Evolutionary conservation across 2,888 invertebrate species (phyloP), one percentile per base, ranked within the genome.

Genomic region (Noctua pronuba): DNA sequence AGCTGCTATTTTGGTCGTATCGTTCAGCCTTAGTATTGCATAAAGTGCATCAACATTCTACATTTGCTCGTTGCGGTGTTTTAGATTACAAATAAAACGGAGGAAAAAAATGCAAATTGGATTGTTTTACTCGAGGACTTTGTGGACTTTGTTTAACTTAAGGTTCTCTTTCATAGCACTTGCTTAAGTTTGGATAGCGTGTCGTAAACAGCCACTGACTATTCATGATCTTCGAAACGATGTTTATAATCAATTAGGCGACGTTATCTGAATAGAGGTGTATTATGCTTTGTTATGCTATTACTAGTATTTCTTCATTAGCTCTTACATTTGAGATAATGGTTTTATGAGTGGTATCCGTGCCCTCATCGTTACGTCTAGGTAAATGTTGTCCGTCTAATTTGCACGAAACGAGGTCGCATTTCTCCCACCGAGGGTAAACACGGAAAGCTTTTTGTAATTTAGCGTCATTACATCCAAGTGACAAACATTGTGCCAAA

Each of bases 371-470:
- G 83, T 90, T 87, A 88, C 83, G 88, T 89, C 88, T 83, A 91
- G 89, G 91, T 90, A 92, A 94, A 93, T 91, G 89, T 90, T 91
- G 88, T 90, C 91, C 88, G 91, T 92, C 90, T 91, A 92, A 94
- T 93, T 91, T 91, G 80, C 85, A 86, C 88, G 88, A 60, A 89
- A 94, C 89, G 92, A 92, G 94, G 93, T 90, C 92, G 91, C 90
- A 90, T 92, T 93, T 92, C 92, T 91, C 86, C 88, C 84, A 89
- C 80, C 87, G 81, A 88, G 88, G 91, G 90, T 90, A 91, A 93
- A 93, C 88, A 89, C 88, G 88, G 88, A 94, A 94, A 94, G 93
- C 92, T 93, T 95, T 94, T 93, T 90, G 92, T 91, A 92, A 94
- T 93, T 92, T 91, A 88, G 88, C 89, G 86, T 84, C 81, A 87